phyloP scores from a whole-genome alignment of 2,113 vertebrate species.

The Aramus guarauna region DNA sequence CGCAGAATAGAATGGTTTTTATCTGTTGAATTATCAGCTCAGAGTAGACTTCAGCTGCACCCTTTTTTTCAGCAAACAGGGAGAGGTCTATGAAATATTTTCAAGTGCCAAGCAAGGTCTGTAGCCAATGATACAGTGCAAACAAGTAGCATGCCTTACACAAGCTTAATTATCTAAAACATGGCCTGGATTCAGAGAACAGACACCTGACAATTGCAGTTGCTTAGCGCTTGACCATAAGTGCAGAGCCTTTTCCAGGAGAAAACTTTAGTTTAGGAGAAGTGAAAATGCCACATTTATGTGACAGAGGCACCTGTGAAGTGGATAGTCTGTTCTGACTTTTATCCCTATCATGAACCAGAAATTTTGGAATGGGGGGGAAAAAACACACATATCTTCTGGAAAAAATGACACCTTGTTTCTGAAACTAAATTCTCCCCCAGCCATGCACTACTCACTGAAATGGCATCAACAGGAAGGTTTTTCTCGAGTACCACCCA shows the following conservation, averaged over 20 bases:
- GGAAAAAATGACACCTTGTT: background rate
- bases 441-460: background rate
- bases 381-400: background rate
- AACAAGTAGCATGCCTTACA: background rate
- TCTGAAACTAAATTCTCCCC: background rate
- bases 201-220: background rate
- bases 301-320: background rate
- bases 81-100: slow-evolving; percentile 29
- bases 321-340: background rate
- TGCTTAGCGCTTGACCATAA: background rate
- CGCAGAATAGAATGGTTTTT: background rate
- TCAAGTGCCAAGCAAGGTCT: background rate
- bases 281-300: background rate
- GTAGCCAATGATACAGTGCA: background rate
- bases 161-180: background rate
- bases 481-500: background rate
- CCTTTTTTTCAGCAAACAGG: slow-evolving; percentile 24
- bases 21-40: slow-evolving; percentile 30
- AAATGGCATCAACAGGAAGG: background rate
- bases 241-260: background rate
- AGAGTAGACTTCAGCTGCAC: slow-evolving; percentile 15
- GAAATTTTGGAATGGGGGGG: background rate
- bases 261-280: background rate
- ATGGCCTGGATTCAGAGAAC: background rate
- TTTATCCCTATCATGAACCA: background rate